Percentiles rank a stretch among this genome's conserved stretches.
phyloP scores from a whole-genome alignment of 2,113 vertebrate genomes.

The Morone saxatilis region DNA sequence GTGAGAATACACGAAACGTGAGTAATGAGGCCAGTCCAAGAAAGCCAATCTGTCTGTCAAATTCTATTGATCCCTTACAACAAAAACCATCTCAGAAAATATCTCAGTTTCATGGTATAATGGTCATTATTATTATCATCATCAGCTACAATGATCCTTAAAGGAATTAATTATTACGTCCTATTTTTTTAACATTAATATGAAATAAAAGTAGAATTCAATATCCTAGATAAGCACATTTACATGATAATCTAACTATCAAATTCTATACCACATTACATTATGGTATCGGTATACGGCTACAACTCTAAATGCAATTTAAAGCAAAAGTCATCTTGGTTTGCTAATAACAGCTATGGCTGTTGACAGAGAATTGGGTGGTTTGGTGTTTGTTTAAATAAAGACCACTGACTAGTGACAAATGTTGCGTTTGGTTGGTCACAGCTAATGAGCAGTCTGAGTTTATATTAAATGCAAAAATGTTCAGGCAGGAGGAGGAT shows the following conservation, averaged over 20 bases:
- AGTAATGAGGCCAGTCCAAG: neutral
- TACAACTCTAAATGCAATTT: neutral
- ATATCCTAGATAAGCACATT: no score
- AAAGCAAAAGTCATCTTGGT: neutral
- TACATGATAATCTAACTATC: no score
- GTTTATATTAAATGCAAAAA: conserved; percentile 36
- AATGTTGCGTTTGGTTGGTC: conserved; percentile 51
- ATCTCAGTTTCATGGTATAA: no score
- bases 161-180: no score
- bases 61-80: neutral
- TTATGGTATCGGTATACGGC: no score
- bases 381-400: conserved; percentile 14
- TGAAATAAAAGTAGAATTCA: no score
- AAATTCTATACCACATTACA: no score
- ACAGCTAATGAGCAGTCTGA: conserved; percentile 66
- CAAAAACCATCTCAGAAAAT: no score
- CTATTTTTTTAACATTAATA: no score
- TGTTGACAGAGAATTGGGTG: neutral
- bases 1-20: neutral
- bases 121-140: no score
- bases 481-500: conserved; percentile 11
- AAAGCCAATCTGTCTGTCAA: conserved; percentile 5
- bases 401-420: conserved; percentile 37
- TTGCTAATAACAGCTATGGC: neutral
- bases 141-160: no score